Conservation (phyloP, 2,797 vertebrate species). For the Artibeus jamaicensis region DNA sequence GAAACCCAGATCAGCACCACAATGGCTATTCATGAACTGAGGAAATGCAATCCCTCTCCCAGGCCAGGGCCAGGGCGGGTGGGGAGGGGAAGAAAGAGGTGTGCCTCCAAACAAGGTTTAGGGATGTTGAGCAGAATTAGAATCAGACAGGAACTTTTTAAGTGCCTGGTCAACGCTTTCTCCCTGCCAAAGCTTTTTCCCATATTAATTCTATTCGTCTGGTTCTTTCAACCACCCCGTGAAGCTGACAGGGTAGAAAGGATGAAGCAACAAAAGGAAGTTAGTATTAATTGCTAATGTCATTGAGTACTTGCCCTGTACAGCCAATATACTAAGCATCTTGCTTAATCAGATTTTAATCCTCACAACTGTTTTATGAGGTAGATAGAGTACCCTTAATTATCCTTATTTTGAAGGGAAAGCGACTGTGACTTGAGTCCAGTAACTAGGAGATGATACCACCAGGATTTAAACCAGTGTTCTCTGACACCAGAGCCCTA, state of each 20-base stretch:
- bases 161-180: background rate
- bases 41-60: slow-evolving; percentile 54
- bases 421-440: background rate
- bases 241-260: background rate
- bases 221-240: background rate
- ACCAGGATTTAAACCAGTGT: background rate
- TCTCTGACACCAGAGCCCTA: background rate
- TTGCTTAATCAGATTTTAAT: background rate
- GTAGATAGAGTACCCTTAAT: background rate
- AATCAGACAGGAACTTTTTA: background rate
- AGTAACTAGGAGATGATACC: background rate
- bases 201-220: background rate
- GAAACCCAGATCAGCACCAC: slow-evolving; percentile 41
- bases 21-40: slow-evolving; percentile 69
- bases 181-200: background rate
- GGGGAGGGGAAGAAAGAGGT: background rate
- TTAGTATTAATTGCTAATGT: background rate
- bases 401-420: background rate
- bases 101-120: slow-evolving; percentile 10
- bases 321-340: background rate
- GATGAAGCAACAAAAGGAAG: background rate
- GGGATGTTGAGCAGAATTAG: background rate
- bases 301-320: background rate
- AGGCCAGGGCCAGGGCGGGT: background rate
- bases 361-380: background rate